Base-by-base conservation (phyloP, 2,113 vertebrate species). In the Speoplatyrhinus poulsoni region DNA sequence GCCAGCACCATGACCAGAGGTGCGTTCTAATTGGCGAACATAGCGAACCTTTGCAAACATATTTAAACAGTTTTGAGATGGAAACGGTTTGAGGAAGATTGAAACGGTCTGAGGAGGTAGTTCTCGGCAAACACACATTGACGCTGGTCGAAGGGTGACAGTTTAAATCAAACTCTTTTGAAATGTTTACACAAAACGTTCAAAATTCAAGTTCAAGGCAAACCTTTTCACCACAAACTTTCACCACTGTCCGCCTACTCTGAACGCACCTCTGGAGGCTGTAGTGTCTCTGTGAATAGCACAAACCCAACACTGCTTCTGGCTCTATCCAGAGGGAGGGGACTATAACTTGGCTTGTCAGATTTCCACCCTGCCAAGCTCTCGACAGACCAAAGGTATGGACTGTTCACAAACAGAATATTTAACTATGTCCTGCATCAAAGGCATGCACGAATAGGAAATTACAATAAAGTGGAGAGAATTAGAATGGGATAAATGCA, bases 351-450 rank as follows among this genome's bases (percentile, higher is more conserved):
- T 88, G 87, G 88, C 85, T 88, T 73, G 87, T 88, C 85, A 89
- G 83, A 78, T 76, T 82, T 64, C 76, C 13, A 80, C 72, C 81
- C 86, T 90, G 87, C 86, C 90, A 88, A 87, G 85, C 82, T 81
- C 81, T 80, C 62, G 78, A 88, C 85, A 89, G 86, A 90, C 90
- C 90, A 91, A 90, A 91, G 90, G 87, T 89, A 89, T 91, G 87
- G 88, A 90, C 83, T 77, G 16, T 85, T 76, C 82, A 90, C 90
- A 91, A 91, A 90, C 88, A 91, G 87, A 91, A 91, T 91, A 85
- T 87, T 90, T 86, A 89, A 91, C 86, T 85, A 87, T 81, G 78
- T 85, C 82, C 78, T 1, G 77, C 82, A 91, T 91, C 90, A 91
- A 91, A 91, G 86, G 82, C 73, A 76, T 89, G 82, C 73, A 76